A percentile compares a stretch with the other conserved stretches of the same genome.
These are phyloP conservation scores for Coecobrya sp. DNA, from an alignment of 2,888 invertebrate species.

Conservation along the genomic window DNA sequence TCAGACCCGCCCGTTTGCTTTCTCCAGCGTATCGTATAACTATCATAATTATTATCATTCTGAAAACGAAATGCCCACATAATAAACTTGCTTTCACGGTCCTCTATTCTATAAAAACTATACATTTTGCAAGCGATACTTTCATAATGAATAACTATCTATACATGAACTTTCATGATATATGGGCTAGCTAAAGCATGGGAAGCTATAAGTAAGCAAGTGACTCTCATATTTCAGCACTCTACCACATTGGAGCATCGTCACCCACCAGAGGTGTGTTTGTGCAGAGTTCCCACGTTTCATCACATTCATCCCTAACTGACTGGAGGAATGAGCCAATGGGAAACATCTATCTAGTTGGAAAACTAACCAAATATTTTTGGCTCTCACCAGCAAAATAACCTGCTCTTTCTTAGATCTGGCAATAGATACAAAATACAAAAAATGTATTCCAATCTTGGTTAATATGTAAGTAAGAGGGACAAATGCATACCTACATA, in stretches of 20 bases:
- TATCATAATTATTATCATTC: too few species aligned
- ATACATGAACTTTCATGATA: background rate
- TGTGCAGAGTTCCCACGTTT: conserved; percentile 62
- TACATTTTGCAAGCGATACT: background rate
- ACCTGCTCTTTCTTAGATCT: too few species aligned
- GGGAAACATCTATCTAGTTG: conserved; percentile 26
- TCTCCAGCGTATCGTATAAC: too few species aligned
- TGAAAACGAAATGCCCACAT: too few species aligned
- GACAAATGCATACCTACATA: background rate
- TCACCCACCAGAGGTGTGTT: background rate
- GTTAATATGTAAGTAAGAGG: background rate
- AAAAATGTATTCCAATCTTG: background rate
- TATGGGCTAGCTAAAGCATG: background rate
- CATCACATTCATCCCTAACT: conserved; percentile 58
- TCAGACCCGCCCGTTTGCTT: too few species aligned
- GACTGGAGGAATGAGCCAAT: conserved; percentile 31
- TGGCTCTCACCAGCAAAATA: conserved; percentile 2
- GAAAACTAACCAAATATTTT: background rate
- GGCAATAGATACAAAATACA: too few species aligned
- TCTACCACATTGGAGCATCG: background rate
- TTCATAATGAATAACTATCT: background rate
- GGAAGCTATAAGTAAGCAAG: background rate
- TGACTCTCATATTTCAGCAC: background rate
- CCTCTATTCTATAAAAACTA: too few species aligned
- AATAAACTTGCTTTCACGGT: too few species aligned